Evolutionary conservation across 2,797 vertebrate genomes (phyloP).

Genomic region (Myiothlypis coronata): DNA sequence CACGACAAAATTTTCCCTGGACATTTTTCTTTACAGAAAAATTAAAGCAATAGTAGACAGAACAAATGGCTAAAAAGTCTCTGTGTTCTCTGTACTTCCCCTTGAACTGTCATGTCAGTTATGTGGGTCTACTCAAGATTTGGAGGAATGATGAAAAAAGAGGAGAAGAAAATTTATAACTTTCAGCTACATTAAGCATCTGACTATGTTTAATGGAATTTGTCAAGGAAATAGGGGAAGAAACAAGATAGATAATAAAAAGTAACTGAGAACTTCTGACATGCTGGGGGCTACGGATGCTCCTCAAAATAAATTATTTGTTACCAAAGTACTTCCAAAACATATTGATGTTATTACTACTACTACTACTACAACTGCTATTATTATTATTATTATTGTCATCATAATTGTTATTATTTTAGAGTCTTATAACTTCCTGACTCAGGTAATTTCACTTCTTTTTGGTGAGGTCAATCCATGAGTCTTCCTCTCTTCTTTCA

Average conservation of each 20-base stretch:
- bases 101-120: background rate
- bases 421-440: background rate
- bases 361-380: no score
- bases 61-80: background rate
- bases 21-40: background rate
- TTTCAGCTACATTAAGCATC: background rate
- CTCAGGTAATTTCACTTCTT: background rate
- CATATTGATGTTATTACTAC: no score
- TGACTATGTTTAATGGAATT: background rate
- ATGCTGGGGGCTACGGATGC: accelerated
- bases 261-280: background rate
- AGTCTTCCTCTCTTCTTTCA: background rate
- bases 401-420: background rate
- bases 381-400: background rate
- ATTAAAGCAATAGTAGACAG: background rate
- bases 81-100: background rate
- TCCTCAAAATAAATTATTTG: background rate
- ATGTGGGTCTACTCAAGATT: background rate
- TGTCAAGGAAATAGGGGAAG: background rate
- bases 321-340: background rate
- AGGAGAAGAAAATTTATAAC: background rate
- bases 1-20: background rate
- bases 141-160: background rate
- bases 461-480: background rate
- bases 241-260: background rate